These are phyloP conservation scores for Parnassius glacialis DNA, from an alignment of 2,888 invertebrate species.

Conservation along the genomic window DNA sequence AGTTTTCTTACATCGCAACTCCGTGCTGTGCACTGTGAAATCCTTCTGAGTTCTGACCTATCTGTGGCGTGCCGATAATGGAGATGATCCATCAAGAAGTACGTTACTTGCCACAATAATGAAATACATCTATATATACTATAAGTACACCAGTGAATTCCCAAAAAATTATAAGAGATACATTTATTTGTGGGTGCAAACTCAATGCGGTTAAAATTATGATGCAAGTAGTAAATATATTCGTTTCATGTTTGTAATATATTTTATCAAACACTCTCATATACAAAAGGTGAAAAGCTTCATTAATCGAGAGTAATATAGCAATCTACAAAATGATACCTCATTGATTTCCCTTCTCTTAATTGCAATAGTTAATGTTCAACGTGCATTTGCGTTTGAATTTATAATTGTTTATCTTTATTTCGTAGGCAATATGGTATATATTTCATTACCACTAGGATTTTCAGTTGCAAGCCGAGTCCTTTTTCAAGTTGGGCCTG, in stretches of 20 bases:
- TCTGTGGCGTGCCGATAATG: no score
- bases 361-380: conserved; percentile 59
- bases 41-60: no score
- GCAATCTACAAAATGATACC: conserved; percentile 69
- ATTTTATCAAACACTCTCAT: conserved; percentile 12
- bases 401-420: conserved; percentile 29
- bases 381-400: conserved; percentile 25
- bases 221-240: no score
- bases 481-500: conserved; percentile 47
- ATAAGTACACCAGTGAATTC: no score
- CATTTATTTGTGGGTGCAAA: no score
- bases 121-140: no score
- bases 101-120: no score
- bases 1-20: no score
- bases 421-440: conserved; percentile 23
- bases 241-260: not conserved
- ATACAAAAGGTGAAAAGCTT: conserved; percentile 45
- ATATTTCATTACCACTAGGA: conserved; percentile 33
- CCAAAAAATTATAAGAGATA: no score
- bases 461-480: conserved; percentile 29
- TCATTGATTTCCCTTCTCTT: conserved; percentile 73
- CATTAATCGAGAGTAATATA: conserved; percentile 57
- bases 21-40: no score
- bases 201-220: no score
- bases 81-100: no score